phyloP scores from a whole-genome alignment of 2,113 vertebrate species.

The Fregata magnificens region DNA sequence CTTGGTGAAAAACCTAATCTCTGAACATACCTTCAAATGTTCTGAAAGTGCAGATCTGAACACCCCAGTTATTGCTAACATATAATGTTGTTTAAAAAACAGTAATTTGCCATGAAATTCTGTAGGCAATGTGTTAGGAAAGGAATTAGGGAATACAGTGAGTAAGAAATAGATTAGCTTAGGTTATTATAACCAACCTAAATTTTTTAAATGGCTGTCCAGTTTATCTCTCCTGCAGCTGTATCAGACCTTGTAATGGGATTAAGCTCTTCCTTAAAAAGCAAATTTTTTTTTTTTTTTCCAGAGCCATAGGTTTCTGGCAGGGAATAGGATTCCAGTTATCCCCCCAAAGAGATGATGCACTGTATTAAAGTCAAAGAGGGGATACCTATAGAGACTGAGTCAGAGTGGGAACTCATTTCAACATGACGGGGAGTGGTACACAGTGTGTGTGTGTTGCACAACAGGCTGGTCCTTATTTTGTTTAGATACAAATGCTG shows the following conservation, averaged over 20 bases:
- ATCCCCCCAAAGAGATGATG: background rate
- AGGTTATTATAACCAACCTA: conserved; percentile 57
- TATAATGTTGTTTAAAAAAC: conserved; percentile 1
- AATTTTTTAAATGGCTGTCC: conserved; percentile 47
- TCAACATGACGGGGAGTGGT: background rate
- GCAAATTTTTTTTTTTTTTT: background rate
- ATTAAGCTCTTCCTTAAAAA: conserved; percentile 46
- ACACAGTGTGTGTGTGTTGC: background rate
- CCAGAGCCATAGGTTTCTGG: background rate
- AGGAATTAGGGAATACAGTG: conserved; percentile 54
- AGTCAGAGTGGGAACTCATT: background rate
- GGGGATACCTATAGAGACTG: background rate
- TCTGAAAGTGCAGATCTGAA: conserved; percentile 13
- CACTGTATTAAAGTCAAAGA: background rate
- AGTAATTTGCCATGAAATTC: conserved; percentile 56
- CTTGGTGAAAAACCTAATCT: background rate
- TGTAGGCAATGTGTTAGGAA: conserved; percentile 22
- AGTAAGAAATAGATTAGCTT: conserved; percentile 62
- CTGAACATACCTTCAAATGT: background rate
- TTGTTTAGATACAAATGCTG: background rate
- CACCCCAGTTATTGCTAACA: background rate
- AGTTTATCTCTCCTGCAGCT: conserved; percentile 66
- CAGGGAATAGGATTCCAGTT: background rate
- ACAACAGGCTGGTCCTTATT: background rate
- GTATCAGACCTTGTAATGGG: conserved; percentile 63